Evolutionary conservation across 2,888 invertebrate genomes (phyloP), one percentile per base, ranked within the genome.

Genomic region (Didymodactylos carnosus): DNA sequence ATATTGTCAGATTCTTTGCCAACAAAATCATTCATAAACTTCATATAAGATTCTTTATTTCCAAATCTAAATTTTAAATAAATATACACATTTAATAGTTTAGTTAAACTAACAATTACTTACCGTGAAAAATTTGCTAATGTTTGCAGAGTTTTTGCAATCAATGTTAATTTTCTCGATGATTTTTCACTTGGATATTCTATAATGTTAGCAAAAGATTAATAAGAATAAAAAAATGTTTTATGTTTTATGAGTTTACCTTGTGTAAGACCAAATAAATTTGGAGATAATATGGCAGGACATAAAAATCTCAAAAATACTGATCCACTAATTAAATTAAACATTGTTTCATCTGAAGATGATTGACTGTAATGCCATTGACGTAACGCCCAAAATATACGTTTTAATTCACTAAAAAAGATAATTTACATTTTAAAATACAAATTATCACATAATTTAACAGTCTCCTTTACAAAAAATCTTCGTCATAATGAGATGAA

Each of bases 291-390:
- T 80, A 94, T 93, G 76, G 94, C 93, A 49, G 94, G 94, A 83
- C 94, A 94, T 53, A 94, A 87, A 85, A 94, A 94, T 76, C 94
- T 88, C 76, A 94, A 87, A 84, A 94, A 94, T 79, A 94, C 92
- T 74, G 92, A 93, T 0, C 92, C 92, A 76, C 92, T 92, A 81
- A 94, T 92, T 79, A 94, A 49, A 49, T 49, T 49, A 4, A 23
- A n/a, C 16, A 49, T 49, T 25, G 49, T 49, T 49, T 49, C 49
- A 23, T 49, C 49, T 25, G 23, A 25, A 25, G 7, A 49, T n/a
- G 49, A 49, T n/a, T n/a, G n/a, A n/a, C n/a, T n/a, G n/a, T n/a
- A n/a, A n/a, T n/a, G n/a, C 10, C 10, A 11, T 49, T 49, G 49
- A 25, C 49, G 49, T 25, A 49, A 25, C 25, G 23, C 25, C 10